phyloP scores from a whole-genome alignment of 2,113 vertebrate genomes.

The Oplegnathus fasciatus region DNA sequence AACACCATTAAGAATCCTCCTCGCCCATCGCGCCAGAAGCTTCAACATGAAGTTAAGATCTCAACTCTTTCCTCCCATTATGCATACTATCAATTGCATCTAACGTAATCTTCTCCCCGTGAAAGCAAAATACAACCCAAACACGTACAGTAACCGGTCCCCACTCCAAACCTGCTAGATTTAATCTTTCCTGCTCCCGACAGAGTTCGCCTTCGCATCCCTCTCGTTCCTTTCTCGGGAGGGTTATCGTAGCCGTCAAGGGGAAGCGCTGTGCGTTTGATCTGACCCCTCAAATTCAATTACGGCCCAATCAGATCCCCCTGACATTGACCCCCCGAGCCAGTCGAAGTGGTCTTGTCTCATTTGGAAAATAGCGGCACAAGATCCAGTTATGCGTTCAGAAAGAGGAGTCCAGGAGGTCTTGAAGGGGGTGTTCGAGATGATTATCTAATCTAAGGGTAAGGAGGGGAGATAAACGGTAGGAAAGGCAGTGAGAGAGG shows the following conservation, averaged over 20 bases:
- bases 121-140: conserved; percentile 46
- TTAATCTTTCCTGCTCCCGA: conserved; percentile 59
- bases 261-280: conserved; percentile 58
- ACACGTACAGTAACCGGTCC: conserved; percentile 55
- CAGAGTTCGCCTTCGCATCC: conserved; percentile 38
- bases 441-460: conserved; percentile 58
- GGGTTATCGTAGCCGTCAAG: conserved; percentile 60
- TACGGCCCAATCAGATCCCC: conserved; percentile 71
- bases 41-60: conserved; percentile 38
- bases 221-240: conserved; percentile 36
- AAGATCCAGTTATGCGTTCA: conserved; percentile 64
- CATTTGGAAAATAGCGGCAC: conserved; percentile 72
- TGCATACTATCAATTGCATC: conserved; percentile 50
- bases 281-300: conserved; percentile 79
- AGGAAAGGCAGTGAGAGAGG: conserved; percentile 15
- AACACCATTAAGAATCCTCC: conserved; percentile 48
- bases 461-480: conserved; percentile 38
- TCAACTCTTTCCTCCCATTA: conserved; percentile 40
- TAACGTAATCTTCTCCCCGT: conserved; percentile 25
- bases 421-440: conserved; percentile 56
- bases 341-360: conserved; percentile 61
- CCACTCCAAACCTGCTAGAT: conserved; percentile 52
- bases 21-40: conserved; percentile 14
- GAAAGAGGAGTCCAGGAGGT: conserved; percentile 50
- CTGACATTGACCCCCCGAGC: conserved; percentile 66